Evolutionary conservation across 2,797 vertebrate genomes (phyloP).

Genomic region (Thripadectes ignobilis): DNA sequence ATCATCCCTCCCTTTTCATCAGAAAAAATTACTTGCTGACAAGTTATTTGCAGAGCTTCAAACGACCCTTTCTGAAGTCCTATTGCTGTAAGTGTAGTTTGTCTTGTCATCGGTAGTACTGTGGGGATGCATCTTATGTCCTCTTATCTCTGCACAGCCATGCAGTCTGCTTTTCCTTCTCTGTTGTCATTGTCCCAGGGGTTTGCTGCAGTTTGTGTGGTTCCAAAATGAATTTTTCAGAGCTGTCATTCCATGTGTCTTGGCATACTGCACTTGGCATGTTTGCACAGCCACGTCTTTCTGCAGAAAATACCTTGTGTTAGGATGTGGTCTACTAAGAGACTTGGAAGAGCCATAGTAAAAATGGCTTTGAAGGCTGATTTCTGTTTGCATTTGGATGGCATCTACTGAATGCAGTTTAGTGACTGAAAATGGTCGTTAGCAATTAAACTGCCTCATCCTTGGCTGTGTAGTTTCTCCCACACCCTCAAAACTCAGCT

Average conservation of each 20-base stretch:
- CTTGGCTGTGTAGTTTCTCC: background rate
- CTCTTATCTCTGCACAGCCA: background rate
- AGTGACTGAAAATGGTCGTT: background rate
- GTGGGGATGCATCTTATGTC: background rate
- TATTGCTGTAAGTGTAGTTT: accelerated
- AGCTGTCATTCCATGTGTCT: background rate
- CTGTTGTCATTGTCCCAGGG: background rate
- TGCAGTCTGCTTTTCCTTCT: background rate
- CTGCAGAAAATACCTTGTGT: background rate
- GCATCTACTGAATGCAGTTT: background rate
- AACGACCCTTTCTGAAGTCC: background rate
- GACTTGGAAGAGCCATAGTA: background rate
- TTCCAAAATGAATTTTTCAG: background rate
- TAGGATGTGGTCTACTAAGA: background rate
- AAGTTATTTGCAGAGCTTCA: background rate
- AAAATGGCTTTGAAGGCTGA: background rate
- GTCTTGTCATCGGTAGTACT: background rate
- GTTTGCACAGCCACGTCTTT: background rate
- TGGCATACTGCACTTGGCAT: background rate
- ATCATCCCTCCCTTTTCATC: background rate
- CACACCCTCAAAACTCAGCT: background rate
- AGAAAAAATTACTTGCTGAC: background rate
- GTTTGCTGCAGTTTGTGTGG: background rate
- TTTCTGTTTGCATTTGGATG: background rate
- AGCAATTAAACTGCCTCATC: background rate